Evolutionary conservation across 2,888 invertebrate genomes (phyloP).

Genomic region (Anorthoa munda): DNA sequence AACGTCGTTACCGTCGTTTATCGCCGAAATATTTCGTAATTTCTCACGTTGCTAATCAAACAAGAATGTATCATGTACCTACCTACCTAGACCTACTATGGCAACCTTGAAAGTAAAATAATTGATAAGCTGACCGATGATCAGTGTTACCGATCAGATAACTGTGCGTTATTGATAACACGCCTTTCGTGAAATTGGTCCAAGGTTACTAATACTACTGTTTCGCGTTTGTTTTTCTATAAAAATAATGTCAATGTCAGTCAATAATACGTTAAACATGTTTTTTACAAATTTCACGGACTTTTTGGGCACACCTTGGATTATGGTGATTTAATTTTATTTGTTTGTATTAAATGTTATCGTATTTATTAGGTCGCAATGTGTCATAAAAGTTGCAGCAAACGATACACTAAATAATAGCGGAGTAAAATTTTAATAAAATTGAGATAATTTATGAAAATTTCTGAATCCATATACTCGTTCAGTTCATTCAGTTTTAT

Average conservation of each 20-base stretch:
- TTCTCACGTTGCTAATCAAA: conserved; percentile 42
- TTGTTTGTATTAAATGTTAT: background rate
- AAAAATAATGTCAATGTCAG: conserved; percentile 84
- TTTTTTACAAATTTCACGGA: conserved; percentile 5
- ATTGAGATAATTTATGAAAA: no score
- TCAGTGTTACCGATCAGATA: conserved; percentile 70
- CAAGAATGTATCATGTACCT: conserved; percentile 10
- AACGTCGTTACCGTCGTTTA: conserved; percentile 34
- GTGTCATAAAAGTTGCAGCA: background rate
- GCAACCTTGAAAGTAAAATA: conserved; percentile 71
- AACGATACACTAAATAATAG: background rate
- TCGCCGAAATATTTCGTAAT: conserved; percentile 53
- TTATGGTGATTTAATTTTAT: background rate
- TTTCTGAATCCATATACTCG: no score
- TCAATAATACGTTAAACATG: background rate
- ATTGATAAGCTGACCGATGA: conserved; percentile 69
- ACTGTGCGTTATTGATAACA: conserved; percentile 76
- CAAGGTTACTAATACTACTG: conserved; percentile 78
- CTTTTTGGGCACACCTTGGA: background rate
- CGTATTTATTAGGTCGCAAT: background rate
- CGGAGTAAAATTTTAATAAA: background rate
- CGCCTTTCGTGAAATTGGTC: conserved; percentile 75
- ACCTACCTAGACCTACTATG: conserved; percentile 4
- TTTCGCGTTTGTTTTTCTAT: conserved; percentile 75
- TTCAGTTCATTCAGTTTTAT: background rate